These are phyloP conservation scores for Halcyon senegalensis DNA, from an alignment of 2,113 vertebrate species.

Conservation along the genomic window DNA sequence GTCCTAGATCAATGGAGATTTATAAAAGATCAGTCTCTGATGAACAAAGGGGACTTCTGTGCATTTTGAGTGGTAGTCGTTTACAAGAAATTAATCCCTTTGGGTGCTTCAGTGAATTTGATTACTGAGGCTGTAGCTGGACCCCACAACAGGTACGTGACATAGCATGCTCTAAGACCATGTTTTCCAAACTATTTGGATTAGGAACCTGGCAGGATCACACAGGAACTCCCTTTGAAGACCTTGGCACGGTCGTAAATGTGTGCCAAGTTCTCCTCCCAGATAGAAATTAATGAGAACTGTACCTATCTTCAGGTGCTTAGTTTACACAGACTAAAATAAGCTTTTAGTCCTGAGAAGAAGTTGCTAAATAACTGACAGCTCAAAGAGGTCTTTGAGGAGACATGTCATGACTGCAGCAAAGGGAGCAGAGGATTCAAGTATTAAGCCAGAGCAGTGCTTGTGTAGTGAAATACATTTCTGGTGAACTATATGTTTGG, in stretches of 20 bases:
- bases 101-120: neutral
- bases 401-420: neutral
- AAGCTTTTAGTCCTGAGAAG: neutral
- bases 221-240: neutral
- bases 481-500: neutral
- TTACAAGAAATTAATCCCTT: neutral
- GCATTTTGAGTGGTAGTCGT: neutral
- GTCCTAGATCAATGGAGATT: neutral
- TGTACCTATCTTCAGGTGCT: neutral
- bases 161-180: neutral
- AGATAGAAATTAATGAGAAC: neutral
- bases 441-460: neutral
- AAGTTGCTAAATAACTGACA: neutral
- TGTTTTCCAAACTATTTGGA: neutral
- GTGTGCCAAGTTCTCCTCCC: neutral
- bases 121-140: neutral
- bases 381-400: neutral
- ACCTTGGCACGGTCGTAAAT: neutral
- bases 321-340: neutral
- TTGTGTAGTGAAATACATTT: neutral
- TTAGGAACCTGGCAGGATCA: neutral
- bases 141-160: neutral
- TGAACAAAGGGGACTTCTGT: neutral
- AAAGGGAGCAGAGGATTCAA: neutral
- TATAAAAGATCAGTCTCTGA: neutral